phyloP scores from a whole-genome alignment of 2,113 vertebrate genomes.

The Diphyllodes magnificus region DNA sequence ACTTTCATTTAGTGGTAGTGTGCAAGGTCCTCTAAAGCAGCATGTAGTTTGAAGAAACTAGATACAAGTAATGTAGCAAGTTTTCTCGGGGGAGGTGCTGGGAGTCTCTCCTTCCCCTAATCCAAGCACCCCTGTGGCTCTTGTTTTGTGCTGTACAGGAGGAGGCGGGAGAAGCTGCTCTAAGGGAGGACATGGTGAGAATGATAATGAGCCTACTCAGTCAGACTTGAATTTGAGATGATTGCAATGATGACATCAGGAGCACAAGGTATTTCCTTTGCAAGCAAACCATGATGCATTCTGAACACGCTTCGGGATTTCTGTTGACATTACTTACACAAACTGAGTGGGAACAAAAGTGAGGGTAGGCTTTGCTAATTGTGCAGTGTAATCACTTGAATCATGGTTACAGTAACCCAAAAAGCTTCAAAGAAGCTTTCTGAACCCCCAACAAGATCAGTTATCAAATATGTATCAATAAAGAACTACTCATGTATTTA shows the following conservation, averaged over 20 bases:
- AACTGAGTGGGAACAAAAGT: background rate
- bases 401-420: background rate
- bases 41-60: background rate
- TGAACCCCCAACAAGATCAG: background rate
- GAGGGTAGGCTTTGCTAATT: background rate
- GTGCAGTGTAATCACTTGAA: background rate
- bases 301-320: constrained; percentile 2
- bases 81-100: constrained; percentile 20
- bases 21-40: background rate
- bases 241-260: constrained; percentile 24
- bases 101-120: background rate
- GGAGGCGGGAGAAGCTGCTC: constrained; percentile 18
- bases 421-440: background rate
- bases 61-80: constrained; percentile 18
- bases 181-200: constrained; percentile 6
- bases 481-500: background rate
- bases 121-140: constrained; percentile 5
- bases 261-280: constrained; percentile 25
- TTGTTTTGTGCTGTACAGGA: background rate
- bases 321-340: background rate
- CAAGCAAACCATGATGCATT: background rate
- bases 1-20: background rate
- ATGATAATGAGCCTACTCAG: constrained; percentile 26
- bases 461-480: background rate
- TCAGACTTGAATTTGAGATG: constrained; percentile 9